These are phyloP conservation scores for Catocala fraxini DNA, from an alignment of 2,888 invertebrate genomes.

Conservation along the genomic window DNA sequence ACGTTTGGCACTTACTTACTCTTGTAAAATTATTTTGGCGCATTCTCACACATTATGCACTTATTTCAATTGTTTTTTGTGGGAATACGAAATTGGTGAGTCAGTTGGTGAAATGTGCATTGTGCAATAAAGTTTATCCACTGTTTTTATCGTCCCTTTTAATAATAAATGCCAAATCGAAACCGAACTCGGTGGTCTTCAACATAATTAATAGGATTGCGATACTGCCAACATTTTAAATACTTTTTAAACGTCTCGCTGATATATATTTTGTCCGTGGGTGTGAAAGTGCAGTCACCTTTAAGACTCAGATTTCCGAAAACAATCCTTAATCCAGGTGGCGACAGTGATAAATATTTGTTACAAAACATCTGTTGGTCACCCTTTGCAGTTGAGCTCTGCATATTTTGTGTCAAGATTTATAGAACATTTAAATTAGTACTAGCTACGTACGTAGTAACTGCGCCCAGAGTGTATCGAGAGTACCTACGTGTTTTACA, in stretches of 20 bases:
- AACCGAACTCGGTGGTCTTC: slow-evolving; percentile 29
- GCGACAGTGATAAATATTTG: slow-evolving; percentile 48
- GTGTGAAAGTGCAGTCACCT: slow-evolving; percentile 46
- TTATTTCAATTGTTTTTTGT: slow-evolving; percentile 1
- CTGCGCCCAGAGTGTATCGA: neutral
- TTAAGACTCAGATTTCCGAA: slow-evolving; percentile 45
- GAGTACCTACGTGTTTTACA: neutral
- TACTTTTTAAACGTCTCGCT: slow-evolving; percentile 36
- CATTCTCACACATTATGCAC: too few relatives aligned
- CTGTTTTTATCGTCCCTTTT: slow-evolving; percentile 26
- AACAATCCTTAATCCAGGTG: slow-evolving; percentile 52
- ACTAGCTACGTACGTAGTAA: too few relatives aligned
- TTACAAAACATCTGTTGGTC: slow-evolving; percentile 19
- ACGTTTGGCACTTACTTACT: too few relatives aligned
- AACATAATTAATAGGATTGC: slow-evolving; percentile 38
- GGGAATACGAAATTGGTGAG: neutral
- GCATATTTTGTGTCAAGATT: slow-evolving; percentile 11
- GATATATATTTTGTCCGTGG: slow-evolving; percentile 35
- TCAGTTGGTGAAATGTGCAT: slow-evolving; percentile 1
- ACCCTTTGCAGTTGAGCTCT: slow-evolving; percentile 3
- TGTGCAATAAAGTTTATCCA: slow-evolving; percentile 1
- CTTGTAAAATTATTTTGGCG: too few relatives aligned
- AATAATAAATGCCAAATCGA: slow-evolving; percentile 35
- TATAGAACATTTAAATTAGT: neutral
- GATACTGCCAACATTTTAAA: slow-evolving; percentile 49